Evolutionary conservation across 2,888 invertebrate species (phyloP), one percentile per base, ranked within the genome.

Genomic region (Fabriciana adippe): DNA sequence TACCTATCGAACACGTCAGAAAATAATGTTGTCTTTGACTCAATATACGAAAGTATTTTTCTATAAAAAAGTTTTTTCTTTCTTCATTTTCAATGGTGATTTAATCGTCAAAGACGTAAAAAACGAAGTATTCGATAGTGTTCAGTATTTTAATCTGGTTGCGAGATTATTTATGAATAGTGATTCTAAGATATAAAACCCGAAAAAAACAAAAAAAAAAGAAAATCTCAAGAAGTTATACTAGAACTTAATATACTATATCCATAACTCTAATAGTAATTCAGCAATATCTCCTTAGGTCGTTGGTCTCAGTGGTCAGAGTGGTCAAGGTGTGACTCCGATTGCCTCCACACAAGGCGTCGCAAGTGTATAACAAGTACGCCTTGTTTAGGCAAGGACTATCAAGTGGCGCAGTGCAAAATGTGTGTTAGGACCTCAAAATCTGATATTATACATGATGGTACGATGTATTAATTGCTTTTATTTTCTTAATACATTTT

Each of bases 281-380:
- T 41, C 8, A 41, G 8, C 35, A 41, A 41, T 41, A 41, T 41
- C 8, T 41, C 2, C 31, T 4, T 15, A 92, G 97, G 97, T 72
- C 93, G 95, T 60, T 97, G 97, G 97, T 95, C 96, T 0, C 93
- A 94, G 73, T 98, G 97, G 97, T 97, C 97, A 6, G 95, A 97
- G 48, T 99, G 98, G 98, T 97, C 97, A 15, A 94, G 95, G 65
- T 99, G 99, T 85, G 97, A 96, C 80, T 93, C 95, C 50, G 97
- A 98, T 84, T 99, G 99, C 85, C 94, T 95, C 68, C 97, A 98
- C 85, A 95, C 95, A 72, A 94, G 98, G 73, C 94, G 98, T 71
- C 93, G 96, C 74, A 94, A 95, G 72, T 99, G 99, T 88, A 85
- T 92, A 1, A 81, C 81, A 45, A 86, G 86, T 63, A 72, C 84